A percentile compares a stretch with the other conserved stretches of the same genome.
These are phyloP conservation scores for Athalia cordata DNA, from an alignment of 2,888 invertebrate species.

Conservation along the genomic window DNA sequence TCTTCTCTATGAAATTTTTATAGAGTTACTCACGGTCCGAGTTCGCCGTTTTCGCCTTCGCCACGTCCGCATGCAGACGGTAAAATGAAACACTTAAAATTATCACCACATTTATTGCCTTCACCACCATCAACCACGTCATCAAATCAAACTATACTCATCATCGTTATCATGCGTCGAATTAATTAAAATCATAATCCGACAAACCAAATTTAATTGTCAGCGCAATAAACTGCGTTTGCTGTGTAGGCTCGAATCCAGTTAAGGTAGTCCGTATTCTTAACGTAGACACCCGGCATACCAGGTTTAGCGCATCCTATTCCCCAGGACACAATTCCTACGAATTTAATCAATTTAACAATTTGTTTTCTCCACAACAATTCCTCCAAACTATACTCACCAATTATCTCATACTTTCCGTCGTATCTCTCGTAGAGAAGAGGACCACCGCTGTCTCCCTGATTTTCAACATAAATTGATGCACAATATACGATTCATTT, in stretches of 20 bases:
- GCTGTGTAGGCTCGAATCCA: conserved; percentile 67
- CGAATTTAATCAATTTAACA: conserved; percentile 40
- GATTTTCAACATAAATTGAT: conserved; percentile 35
- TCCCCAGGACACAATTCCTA: conserved; percentile 82
- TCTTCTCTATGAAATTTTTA: not conserved
- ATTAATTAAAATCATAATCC: not conserved
- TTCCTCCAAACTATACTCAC: conserved; percentile 69
- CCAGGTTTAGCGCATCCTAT: conserved; percentile 79
- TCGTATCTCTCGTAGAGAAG: conserved; percentile 75
- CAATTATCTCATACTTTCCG: conserved; percentile 78
- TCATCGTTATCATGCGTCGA: conserved; percentile 17
- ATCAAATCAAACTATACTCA: not conserved
- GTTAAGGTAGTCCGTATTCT: conserved; percentile 60
- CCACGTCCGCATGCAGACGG: not conserved
- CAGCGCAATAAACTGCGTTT: conserved; percentile 64
- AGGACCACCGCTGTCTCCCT: conserved; percentile 84
- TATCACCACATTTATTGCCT: conserved; percentile 22
- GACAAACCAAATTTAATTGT: conserved; percentile 47
- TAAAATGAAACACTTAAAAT: conserved; percentile 4
- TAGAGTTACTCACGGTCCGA: not conserved
- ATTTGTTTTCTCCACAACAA: not conserved
- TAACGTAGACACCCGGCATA: conserved; percentile 74
- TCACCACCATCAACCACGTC: not conserved
- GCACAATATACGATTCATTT: not conserved
- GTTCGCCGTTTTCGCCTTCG: not conserved